A percentile compares a stretch with the other conserved stretches of the same genome.
These are phyloP conservation scores for Indicator maculatus DNA, from an alignment of 2,113 vertebrate genomes.

Conservation along the genomic window DNA sequence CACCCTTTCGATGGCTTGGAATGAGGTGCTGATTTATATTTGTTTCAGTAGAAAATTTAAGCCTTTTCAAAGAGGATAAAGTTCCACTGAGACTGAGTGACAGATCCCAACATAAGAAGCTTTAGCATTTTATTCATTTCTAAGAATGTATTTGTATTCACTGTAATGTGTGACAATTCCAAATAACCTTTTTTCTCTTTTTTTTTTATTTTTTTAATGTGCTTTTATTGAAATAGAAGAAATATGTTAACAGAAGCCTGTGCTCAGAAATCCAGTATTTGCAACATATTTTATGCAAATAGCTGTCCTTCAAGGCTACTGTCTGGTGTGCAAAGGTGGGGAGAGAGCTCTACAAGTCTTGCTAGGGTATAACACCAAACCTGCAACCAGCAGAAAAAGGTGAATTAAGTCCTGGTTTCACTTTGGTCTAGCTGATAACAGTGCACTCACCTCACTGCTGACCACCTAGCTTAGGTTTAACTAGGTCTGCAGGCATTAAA, in stretches of 20 bases:
- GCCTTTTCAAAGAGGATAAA: conserved; percentile 32
- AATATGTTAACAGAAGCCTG: conserved; percentile 29
- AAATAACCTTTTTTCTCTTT: conserved; percentile 6
- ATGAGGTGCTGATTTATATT: conserved; percentile 37
- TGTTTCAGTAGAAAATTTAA: conserved; percentile 55
- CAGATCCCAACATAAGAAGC: conserved; percentile 54
- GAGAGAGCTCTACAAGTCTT: neutral
- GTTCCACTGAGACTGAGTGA: conserved; percentile 62
- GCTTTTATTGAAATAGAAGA: conserved; percentile 32
- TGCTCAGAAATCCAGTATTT: conserved; percentile 16
- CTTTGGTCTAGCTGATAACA: neutral
- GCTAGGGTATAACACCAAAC: neutral
- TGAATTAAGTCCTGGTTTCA: neutral
- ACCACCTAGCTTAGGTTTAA: neutral
- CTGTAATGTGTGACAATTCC: conserved; percentile 46
- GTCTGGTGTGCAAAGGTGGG: neutral
- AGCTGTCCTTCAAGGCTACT: conserved; percentile 8
- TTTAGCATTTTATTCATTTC: conserved; percentile 62
- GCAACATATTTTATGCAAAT: conserved; percentile 22
- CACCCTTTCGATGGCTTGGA: neutral
- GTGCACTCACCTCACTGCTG: neutral
- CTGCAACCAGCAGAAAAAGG: neutral
- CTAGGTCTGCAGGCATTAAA: neutral
- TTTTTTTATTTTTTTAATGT: neutral
- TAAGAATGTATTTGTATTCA: conserved; percentile 62